Evolutionary conservation across 1,140 invertebrate genomes (phyloP).

Genomic region (Olivierus martensii): DNA sequence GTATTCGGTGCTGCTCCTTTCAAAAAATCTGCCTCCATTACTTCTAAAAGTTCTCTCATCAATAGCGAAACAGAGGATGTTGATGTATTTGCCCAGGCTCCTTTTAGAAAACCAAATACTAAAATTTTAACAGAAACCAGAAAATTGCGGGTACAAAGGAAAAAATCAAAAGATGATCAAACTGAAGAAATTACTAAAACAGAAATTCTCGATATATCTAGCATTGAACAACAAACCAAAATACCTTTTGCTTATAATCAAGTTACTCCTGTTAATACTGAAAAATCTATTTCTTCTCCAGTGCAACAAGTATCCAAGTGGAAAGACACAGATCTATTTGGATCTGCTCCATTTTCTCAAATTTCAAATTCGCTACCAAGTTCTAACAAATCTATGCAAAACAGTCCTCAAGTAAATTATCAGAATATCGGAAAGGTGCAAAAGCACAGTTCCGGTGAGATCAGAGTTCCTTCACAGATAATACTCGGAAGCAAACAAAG

Average conservation of each 20-base stretch:
- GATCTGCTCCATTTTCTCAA: constrained; percentile 20
- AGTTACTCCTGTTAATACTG: no score
- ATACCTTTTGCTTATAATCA: no score
- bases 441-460: no score
- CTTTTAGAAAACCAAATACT: constrained; percentile 42
- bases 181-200: no score
- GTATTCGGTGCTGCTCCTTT: constrained; percentile 32
- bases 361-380: not conserved
- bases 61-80: constrained; percentile 20
- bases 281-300: no score
- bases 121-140: constrained; percentile 7
- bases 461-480: no score
- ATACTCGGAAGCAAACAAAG: no score
- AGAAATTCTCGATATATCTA: no score
- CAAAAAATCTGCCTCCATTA: constrained; percentile 21
- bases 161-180: constrained; percentile 11
- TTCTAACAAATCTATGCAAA: not conserved
- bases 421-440: no score
- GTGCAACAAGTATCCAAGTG: no score
- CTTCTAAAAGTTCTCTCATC: constrained; percentile 17
- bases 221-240: no score
- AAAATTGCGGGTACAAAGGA: constrained; percentile 12
- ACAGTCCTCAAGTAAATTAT: no score
- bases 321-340: constrained; percentile 21
- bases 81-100: constrained; percentile 59